Conservation (phyloP, 2,113 vertebrate species). For the Rhinolophus ferrumequinum region DNA sequence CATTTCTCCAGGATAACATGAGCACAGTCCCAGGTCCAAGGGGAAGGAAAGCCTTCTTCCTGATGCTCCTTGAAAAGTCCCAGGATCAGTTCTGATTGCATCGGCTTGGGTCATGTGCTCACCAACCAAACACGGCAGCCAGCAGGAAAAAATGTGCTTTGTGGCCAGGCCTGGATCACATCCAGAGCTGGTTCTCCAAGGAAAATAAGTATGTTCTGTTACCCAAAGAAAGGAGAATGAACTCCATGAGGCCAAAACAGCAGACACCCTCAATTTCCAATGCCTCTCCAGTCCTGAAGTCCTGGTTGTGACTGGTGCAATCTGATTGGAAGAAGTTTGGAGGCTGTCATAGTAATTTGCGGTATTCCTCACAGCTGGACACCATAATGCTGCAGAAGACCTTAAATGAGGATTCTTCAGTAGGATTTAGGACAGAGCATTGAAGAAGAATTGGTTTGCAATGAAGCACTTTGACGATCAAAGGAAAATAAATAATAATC, state of each 20-base stretch:
- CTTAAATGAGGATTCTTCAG: background rate
- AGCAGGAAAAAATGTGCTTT: background rate
- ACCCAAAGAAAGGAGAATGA: background rate
- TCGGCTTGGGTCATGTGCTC: background rate
- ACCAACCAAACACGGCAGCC: background rate
- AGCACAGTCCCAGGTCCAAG: background rate
- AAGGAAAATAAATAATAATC: constrained; percentile 33
- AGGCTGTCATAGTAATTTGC: background rate
- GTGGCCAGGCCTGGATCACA: background rate
- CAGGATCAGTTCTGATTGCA: background rate
- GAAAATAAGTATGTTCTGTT: background rate
- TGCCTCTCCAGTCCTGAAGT: background rate
- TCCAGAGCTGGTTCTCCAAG: background rate
- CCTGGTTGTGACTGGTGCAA: background rate
- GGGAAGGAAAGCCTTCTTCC: background rate
- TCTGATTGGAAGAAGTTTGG: background rate
- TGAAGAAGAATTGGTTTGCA: background rate
- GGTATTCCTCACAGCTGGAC: background rate
- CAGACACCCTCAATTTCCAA: background rate
- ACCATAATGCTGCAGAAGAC: background rate
- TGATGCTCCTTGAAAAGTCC: background rate
- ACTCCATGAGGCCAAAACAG: background rate
- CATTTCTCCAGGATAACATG: background rate
- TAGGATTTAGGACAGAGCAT: background rate
- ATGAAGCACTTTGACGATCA: background rate